Evolutionary conservation across 2,888 invertebrate species (phyloP), one percentile per base, ranked within the genome.

Genomic region (Ceraclea dissimilis): DNA sequence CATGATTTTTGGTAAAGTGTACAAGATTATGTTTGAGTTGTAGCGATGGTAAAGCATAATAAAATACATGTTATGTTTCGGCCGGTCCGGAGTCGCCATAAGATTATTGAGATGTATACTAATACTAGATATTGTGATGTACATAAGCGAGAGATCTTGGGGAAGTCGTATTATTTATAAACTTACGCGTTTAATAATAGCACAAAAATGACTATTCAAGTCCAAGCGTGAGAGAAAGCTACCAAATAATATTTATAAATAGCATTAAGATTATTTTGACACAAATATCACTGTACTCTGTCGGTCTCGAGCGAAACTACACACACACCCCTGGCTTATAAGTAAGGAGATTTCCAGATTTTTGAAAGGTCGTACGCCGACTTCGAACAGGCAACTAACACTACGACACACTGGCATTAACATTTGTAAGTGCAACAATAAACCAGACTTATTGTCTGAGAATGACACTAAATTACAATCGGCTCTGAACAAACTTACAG

Each of bases 181-280:
- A 76, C 75, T 76, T 76, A 74, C 75, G 71, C 71, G 69, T 72
- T 74, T 75, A 76, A 74, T 76, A 75, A 73, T 76, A 76, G 76
- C 73, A 69, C 73, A 74, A 75, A 75, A 75, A 75, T 71, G 75
- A 75, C 74, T 75, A 75, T 75, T 75, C 76, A 74, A 73, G 75
- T 74, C 75, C 72, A 75, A 74, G 76, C 76, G 75, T 75, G 76
- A 75, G 76, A 75, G 76, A 77, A 78, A 75, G 75, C 71, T 73
- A 73, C 74, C 75, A 76, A 77, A 76, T 76, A 76, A 76, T 77
- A 76, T 78, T 76, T 78, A 78, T 76, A 78, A 78, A 78, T 78
- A 78, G 76, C 75, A 76, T 74, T 50, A 65, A 69, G 74, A 76
- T 76, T 76, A 76, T 76, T 76, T 78, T 76, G 75, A 76, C 76